Percentiles rank a stretch among this genome's conserved stretches.
Evolutionary conservation across 1,140 invertebrate genomes (phyloP).

Genomic region (Neodiprion virginianus): DNA sequence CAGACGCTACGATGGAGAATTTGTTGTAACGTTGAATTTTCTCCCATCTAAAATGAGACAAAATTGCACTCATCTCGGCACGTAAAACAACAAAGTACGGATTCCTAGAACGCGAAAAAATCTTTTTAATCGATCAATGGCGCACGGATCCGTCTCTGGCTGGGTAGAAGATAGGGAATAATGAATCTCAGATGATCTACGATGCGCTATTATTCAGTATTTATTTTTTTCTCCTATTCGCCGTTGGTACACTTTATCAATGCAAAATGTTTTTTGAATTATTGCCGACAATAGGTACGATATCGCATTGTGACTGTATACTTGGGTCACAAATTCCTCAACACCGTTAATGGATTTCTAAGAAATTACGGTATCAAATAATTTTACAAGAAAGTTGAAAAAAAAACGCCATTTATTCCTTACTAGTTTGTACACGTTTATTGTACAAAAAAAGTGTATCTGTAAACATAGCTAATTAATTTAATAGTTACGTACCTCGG

Average conservation of each 20-base stretch:
- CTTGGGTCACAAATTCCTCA: slow-evolving; percentile 10
- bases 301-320: too few species aligned
- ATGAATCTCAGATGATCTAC: background rate
- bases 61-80: too few species aligned
- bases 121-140: background rate
- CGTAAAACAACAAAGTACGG: background rate
- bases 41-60: too few species aligned
- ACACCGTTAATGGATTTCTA: slow-evolving; percentile 41
- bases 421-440: slow-evolving; percentile 30
- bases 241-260: background rate
- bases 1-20: background rate
- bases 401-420: slow-evolving; percentile 20
- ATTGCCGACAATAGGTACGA: too few species aligned
- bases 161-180: slow-evolving; percentile 5
- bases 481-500: background rate
- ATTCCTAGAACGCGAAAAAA: background rate
- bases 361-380: slow-evolving; percentile 9
- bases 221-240: slow-evolving; percentile 13
- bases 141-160: background rate
- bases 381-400: slow-evolving; percentile 23
- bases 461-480: background rate
- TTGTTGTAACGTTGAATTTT: background rate
- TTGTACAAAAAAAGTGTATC: slow-evolving; percentile 26
- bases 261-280: background rate
- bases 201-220: background rate